phyloP scores from a whole-genome alignment of 2,113 vertebrate species.

The Pteronura brasiliensis region DNA sequence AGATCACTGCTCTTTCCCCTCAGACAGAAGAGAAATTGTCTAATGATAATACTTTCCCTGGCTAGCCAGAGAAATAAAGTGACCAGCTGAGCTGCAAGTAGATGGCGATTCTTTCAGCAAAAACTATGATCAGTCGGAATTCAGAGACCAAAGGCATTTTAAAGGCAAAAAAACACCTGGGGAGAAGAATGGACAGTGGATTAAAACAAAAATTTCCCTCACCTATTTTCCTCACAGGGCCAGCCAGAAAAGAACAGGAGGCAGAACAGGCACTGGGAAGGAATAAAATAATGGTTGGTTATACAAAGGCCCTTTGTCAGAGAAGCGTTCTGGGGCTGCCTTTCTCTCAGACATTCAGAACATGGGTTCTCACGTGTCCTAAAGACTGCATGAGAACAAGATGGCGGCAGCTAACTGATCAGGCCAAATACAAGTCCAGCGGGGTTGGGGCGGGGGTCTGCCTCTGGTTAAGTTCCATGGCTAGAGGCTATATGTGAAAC shows the following conservation, averaged over 20 bases:
- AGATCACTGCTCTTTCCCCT: conserved; percentile 61
- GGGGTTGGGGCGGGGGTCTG: background rate
- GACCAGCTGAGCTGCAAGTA: conserved; percentile 43
- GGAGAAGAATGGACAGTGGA: conserved; percentile 49
- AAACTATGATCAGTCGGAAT: conserved; percentile 45
- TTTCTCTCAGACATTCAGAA: background rate
- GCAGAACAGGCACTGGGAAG: background rate
- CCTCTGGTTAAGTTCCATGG: background rate
- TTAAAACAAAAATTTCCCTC: conserved; percentile 62
- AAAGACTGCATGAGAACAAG: background rate
- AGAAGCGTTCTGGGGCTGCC: background rate
- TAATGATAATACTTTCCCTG: conserved; percentile 62
- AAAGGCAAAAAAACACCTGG: conserved; percentile 50
- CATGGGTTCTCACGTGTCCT: background rate
- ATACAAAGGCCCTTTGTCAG: conserved; percentile 55
- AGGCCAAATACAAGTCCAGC: conserved; percentile 6
- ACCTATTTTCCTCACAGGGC: conserved; percentile 55
- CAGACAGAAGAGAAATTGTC: conserved; percentile 58
- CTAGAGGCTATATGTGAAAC: background rate
- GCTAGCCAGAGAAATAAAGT: conserved; percentile 30
- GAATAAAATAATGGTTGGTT: conserved; percentile 37
- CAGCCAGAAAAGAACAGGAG: conserved; percentile 51
- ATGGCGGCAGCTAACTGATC: conserved; percentile 45
- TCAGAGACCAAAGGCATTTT: conserved; percentile 67
- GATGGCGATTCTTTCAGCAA: conserved; percentile 59